Evolutionary conservation across 2,888 invertebrate species (phyloP).

Genomic region (Ornithoptera alexandrae): DNA sequence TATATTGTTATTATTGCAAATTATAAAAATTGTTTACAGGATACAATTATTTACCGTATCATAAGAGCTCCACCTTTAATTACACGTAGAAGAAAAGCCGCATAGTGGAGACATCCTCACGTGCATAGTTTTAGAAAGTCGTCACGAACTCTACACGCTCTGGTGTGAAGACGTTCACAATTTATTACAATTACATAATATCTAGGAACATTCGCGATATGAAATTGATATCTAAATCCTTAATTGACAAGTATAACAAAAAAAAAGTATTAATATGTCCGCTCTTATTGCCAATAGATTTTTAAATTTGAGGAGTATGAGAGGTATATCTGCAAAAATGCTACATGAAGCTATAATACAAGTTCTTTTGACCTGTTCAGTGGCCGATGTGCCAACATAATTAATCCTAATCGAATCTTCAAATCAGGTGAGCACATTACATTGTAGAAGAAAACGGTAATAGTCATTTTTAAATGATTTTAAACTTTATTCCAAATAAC

Average conservation of each 20-base stretch:
- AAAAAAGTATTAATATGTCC: background rate
- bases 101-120: background rate
- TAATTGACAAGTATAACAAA: background rate
- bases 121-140: slow-evolving; percentile 25
- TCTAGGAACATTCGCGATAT: slow-evolving; percentile 2
- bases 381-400: too few species aligned
- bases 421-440: too few species aligned
- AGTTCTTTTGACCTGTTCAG: too few species aligned
- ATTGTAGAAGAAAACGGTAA: too few species aligned
- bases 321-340: too few species aligned
- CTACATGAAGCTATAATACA: too few species aligned
- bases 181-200: slow-evolving; percentile 10
- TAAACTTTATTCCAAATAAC: background rate
- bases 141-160: slow-evolving; percentile 19
- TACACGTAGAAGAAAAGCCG: background rate
- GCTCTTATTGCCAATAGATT: too few species aligned
- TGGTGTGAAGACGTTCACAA: slow-evolving; percentile 10
- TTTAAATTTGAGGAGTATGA: too few species aligned
- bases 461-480: background rate
- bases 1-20: background rate
- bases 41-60: slow-evolving; percentile 3
- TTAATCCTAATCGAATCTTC: too few species aligned
- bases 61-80: background rate
- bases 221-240: background rate
- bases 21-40: background rate